Conservation (phyloP, 2,113 vertebrate species). For the Takifugu bimaculatus region DNA sequence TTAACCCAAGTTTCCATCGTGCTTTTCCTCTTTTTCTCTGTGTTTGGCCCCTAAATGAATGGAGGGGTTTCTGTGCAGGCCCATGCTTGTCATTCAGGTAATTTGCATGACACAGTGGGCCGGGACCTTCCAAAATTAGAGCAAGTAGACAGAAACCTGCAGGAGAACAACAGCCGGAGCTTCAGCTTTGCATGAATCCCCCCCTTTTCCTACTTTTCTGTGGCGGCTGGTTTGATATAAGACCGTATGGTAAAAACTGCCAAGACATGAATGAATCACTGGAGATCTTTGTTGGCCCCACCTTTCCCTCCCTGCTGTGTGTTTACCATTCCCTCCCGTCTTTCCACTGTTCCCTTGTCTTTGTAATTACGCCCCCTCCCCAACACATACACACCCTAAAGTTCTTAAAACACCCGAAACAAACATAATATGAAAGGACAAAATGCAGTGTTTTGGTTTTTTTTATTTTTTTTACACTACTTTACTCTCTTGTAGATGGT, state of each 20-base stretch:
- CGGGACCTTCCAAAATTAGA: neutral
- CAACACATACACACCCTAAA: conserved; percentile 1
- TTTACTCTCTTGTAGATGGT: too few relatives aligned
- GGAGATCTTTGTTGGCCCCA: neutral
- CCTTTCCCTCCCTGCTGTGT: conserved; percentile 19
- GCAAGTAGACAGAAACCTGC: neutral
- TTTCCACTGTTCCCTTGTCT: conserved; percentile 21
- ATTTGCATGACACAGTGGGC: neutral
- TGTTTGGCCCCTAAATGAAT: neutral
- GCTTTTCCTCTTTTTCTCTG: too few relatives aligned
- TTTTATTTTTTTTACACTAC: neutral
- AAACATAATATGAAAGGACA: neutral
- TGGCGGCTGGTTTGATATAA: too few relatives aligned
- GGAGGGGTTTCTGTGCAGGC: conserved; percentile 1
- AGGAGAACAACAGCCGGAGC: neutral
- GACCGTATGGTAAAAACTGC: neutral
- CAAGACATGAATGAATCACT: conserved; percentile 4
- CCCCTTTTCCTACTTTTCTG: too few relatives aligned
- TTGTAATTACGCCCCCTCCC: conserved; percentile 18
- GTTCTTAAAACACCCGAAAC: neutral
- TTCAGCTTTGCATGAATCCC: too few relatives aligned
- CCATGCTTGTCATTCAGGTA: neutral
- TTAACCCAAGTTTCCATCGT: neutral
- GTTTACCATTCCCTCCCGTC: conserved; percentile 32
- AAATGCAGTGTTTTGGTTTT: neutral